Base-by-base conservation (phyloP, 1,140 invertebrate species). In the Hylyphantes graminicola region DNA sequence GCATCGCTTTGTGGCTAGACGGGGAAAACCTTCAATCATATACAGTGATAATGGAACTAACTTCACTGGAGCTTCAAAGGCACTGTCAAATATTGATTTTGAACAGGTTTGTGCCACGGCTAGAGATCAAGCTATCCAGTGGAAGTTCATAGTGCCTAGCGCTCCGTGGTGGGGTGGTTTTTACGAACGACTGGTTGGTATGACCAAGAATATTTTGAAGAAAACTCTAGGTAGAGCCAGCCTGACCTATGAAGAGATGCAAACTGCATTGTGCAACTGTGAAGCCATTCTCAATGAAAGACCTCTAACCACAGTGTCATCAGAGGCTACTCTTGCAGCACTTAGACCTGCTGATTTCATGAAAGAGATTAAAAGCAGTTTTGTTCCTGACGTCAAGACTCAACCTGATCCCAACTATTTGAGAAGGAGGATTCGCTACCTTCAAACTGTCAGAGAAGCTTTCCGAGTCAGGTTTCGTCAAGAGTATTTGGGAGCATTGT, bases 11-110 rank as follows among this genome's bases (percentile, higher is more conserved):
- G n/a, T n/a, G n/a, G n/a, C n/a, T n/a, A 85, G 89, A 53, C 79
- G 89, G 35, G 89, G 89, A 67, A 75, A 86, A 53, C 87, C 87
- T 7, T 59, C 54, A 15, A 55, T 87, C 61, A 86, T 90, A 15
- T 87, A 87, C 59, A 88, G 85, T 35, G 90, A 90, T 74, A 88
- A 87, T 76, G 88, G 89, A 15, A 89, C 88, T 0, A 90, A 90
- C 78, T 91, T 91, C 82, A 59, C 87, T 10, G 89, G 88, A 15
- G 86, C 87, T 0, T 72, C 5, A 2, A 54, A 54, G 7, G 9
- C 15, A 51, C 70, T 13, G 13, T 53, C 48, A 54, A 10, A 15
- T 8, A 13, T 54, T 50, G 12, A 72, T 72, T 72, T 51, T 9
- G 11, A 51, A 53, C 12, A 53, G 3, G n/a, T 73, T 55, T 10